A percentile compares a stretch with the other conserved stretches of the same genome.
Conservation (phyloP, 2,797 vertebrate genomes). For the Clarias pachynema region DNA sequence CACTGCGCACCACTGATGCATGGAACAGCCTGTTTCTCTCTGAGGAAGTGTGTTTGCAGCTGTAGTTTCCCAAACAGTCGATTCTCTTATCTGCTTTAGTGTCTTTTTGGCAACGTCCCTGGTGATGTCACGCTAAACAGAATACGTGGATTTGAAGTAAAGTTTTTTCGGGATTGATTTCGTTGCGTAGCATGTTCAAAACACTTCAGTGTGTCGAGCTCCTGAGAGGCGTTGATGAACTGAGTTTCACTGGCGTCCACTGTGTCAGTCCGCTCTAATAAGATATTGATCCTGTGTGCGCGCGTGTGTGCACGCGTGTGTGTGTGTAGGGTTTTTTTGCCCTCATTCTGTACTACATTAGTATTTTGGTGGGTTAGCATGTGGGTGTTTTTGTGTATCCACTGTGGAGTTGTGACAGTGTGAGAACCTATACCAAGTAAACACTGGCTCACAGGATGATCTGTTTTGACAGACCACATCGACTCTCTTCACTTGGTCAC, state of each 20-base stretch:
- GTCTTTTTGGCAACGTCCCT: conserved; percentile 25
- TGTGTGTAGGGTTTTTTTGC: conserved; percentile 18
- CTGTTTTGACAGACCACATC: conserved; percentile 8
- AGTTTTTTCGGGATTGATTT: conserved; percentile 52
- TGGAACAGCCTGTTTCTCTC: conserved; percentile 37
- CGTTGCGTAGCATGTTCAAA: conserved; percentile 39
- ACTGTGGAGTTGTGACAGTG: conserved; percentile 13
- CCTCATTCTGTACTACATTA: not conserved
- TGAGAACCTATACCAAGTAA: conserved; percentile 37
- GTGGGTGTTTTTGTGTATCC: conserved; percentile 13
- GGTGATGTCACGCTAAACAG: conserved; percentile 28
- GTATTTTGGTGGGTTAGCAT: not conserved
- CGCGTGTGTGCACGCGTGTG: conserved; percentile 29
- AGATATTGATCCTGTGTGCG: conserved; percentile 34
- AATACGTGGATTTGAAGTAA: conserved; percentile 33
- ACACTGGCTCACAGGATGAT: not conserved
- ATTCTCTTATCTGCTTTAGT: conserved; percentile 33
- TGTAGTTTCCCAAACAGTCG: conserved; percentile 44
- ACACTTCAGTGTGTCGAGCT: conserved; percentile 40
- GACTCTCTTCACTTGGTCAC: not conserved
- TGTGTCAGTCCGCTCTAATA: conserved; percentile 30
- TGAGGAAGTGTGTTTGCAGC: conserved; percentile 35
- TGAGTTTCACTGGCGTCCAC: conserved; percentile 26
- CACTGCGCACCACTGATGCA: conserved; percentile 43
- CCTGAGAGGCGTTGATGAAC: conserved; percentile 39